Conservation (phyloP, 1,140 invertebrate species). For the Drosophila navojoa region DNA sequence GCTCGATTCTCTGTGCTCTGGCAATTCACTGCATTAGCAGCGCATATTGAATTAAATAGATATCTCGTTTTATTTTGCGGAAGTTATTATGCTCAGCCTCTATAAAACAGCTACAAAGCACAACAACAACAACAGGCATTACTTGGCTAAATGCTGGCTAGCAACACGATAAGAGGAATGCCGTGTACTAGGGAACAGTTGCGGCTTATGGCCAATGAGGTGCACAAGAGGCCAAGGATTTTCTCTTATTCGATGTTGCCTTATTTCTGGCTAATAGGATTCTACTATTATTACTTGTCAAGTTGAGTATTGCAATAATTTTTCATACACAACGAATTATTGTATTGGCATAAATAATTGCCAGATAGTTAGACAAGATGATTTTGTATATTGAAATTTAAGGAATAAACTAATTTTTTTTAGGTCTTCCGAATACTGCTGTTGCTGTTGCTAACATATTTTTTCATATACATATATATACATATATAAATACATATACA, state of each 20-base stretch:
- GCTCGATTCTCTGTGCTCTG: slow-evolving; percentile 23
- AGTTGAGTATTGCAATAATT: too few relatives aligned
- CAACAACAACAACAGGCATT: too few relatives aligned
- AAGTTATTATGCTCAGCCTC: slow-evolving; percentile 17
- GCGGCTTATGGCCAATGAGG: background rate
- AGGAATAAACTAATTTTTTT: too few relatives aligned
- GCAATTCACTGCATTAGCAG: slow-evolving; percentile 54
- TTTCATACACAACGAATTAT: too few relatives aligned
- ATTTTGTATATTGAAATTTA: too few relatives aligned
- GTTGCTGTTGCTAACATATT: too few relatives aligned
- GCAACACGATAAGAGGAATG: background rate
- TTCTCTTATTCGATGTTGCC: background rate
- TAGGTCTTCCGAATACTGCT: too few relatives aligned
- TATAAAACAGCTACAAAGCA: slow-evolving; percentile 2
- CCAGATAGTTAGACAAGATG: too few relatives aligned
- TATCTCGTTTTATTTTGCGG: slow-evolving; percentile 54
- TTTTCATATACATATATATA: too few relatives aligned
- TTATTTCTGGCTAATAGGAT: background rate
- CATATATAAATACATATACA: too few relatives aligned
- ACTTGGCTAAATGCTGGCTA: background rate
- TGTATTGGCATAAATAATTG: too few relatives aligned
- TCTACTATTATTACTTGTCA: too few relatives aligned
- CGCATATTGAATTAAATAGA: slow-evolving; percentile 65
- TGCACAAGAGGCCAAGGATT: background rate
- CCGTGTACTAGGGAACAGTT: background rate